phyloP scores from a whole-genome alignment of 2,113 vertebrate genomes.

The Hystrix cristata region DNA sequence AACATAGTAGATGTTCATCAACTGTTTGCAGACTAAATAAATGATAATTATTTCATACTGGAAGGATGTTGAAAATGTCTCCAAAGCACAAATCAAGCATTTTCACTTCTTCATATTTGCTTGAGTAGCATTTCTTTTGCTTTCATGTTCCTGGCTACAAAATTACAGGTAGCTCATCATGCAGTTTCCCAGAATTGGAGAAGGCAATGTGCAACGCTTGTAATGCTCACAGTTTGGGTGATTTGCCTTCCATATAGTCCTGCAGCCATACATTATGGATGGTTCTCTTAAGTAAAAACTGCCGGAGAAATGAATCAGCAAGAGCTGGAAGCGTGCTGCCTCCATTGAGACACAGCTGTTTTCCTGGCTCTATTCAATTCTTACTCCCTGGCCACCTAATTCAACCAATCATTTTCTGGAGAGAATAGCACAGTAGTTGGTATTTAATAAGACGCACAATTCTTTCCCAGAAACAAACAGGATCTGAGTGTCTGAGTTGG shows the following conservation, averaged over 20 bases:
- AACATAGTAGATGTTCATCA: neutral
- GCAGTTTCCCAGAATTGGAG: slow-evolving; percentile 53
- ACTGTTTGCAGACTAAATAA: slow-evolving; percentile 15
- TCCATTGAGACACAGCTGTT: slow-evolving; percentile 54
- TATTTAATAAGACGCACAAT: slow-evolving; percentile 67
- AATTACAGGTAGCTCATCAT: slow-evolving; percentile 59
- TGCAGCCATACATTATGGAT: slow-evolving; percentile 68
- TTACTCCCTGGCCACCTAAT: slow-evolving; percentile 50
- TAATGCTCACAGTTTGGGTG: slow-evolving; percentile 56
- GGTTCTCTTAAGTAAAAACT: slow-evolving; percentile 72
- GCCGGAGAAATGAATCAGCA: slow-evolving; percentile 52
- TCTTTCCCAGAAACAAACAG: slow-evolving; percentile 59
- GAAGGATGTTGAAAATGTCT: neutral
- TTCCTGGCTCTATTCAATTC: slow-evolving; percentile 64
- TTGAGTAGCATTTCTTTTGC: slow-evolving; percentile 44
- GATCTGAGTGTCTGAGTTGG: neutral
- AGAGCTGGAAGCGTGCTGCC: slow-evolving; percentile 43
- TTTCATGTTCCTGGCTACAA: slow-evolving; percentile 49
- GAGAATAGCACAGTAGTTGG: slow-evolving; percentile 45
- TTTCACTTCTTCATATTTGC: neutral
- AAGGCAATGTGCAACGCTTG: slow-evolving; percentile 34
- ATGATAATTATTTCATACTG: slow-evolving; percentile 21
- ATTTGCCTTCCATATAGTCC: slow-evolving; percentile 59
- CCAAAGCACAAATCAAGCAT: neutral
- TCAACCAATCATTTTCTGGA: slow-evolving; percentile 72